These are phyloP conservation scores for Epiblema foenella DNA, from an alignment of 2,888 invertebrate genomes.

Conservation along the genomic window DNA sequence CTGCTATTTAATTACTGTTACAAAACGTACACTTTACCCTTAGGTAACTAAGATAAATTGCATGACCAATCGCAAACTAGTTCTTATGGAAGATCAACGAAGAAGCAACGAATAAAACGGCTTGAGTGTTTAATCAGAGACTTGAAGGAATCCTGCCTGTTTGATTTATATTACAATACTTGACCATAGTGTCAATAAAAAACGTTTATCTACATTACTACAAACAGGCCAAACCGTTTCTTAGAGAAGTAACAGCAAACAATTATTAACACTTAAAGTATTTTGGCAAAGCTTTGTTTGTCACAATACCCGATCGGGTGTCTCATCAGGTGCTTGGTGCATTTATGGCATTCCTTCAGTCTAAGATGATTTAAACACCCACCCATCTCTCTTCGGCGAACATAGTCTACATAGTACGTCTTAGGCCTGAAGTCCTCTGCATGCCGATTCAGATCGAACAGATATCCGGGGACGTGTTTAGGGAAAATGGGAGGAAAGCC, in stretches of 20 bases:
- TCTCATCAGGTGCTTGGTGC: constrained; percentile 57
- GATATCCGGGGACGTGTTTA: constrained; percentile 80
- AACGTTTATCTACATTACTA: constrained; percentile 1
- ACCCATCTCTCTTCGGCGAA: constrained; percentile 82
- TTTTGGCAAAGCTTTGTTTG: constrained; percentile 46
- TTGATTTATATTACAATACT: constrained; percentile 24
- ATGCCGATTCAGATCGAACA: constrained; percentile 76
- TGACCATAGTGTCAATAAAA: constrained; percentile 22
- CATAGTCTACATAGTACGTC: constrained; percentile 83
- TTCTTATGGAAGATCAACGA: constrained; percentile 51
- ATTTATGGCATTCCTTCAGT: constrained; percentile 69
- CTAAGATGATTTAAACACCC: constrained; percentile 78
- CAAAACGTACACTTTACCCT: constrained; percentile 31
- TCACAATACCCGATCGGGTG: constrained; percentile 38
- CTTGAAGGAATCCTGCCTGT: constrained; percentile 72
- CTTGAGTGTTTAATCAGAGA: constrained; percentile 79
- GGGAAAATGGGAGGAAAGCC: constrained; percentile 80
- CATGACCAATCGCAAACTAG: constrained; percentile 45
- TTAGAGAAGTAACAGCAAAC: constrained; percentile 59
- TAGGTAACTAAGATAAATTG: constrained; percentile 40
- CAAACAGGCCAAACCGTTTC: constrained; percentile 50
- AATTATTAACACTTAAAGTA: constrained; percentile 45
- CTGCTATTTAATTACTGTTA: constrained; percentile 33
- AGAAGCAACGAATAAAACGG: constrained; percentile 66
- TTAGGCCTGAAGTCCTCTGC: constrained; percentile 78